A percentile compares a stretch with the other conserved stretches of the same genome.
Evolutionary conservation across 2,888 invertebrate genomes (phyloP).

Genomic region (Ctenicera cuprea): DNA sequence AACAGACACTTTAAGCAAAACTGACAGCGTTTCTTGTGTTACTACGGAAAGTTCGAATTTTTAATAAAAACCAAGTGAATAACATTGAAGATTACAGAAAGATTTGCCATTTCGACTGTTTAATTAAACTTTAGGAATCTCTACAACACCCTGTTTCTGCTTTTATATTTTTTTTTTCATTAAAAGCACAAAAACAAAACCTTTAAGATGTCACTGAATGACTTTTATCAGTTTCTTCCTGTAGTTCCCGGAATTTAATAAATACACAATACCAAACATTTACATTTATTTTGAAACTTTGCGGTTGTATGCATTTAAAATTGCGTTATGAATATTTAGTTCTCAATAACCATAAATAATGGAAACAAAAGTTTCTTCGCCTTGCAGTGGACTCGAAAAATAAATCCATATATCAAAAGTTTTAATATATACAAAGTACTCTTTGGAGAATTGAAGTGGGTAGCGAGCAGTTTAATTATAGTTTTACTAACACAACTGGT

Average conservation of each 20-base stretch:
- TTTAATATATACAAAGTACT: slow-evolving; percentile 8
- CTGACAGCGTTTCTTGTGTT: too few relatives aligned
- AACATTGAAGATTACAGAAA: background rate
- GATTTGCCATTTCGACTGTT: slow-evolving; percentile 8
- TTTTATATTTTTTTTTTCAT: slow-evolving; percentile 19
- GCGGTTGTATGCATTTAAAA: background rate
- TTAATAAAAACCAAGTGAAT: slow-evolving; percentile 3
- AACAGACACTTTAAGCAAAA: too few relatives aligned
- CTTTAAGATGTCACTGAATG: background rate
- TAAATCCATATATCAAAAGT: slow-evolving; percentile 6
- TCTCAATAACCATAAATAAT: slow-evolving; percentile 1
- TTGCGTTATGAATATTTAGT: background rate
- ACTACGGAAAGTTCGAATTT: background rate
- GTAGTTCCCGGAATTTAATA: too few relatives aligned
- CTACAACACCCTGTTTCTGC: background rate
- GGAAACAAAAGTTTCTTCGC: background rate
- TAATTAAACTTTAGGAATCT: slow-evolving; percentile 14
- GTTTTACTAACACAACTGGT: background rate
- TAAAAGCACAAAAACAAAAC: slow-evolving; percentile 2
- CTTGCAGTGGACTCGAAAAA: background rate
- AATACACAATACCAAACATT: too few relatives aligned
- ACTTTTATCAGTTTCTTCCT: too few relatives aligned
- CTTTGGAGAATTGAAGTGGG: background rate
- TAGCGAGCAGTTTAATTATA: background rate
- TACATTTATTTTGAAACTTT: background rate